phyloP scores from a whole-genome alignment of 2,113 vertebrate genomes.

The Poicephalus gulielmi region DNA sequence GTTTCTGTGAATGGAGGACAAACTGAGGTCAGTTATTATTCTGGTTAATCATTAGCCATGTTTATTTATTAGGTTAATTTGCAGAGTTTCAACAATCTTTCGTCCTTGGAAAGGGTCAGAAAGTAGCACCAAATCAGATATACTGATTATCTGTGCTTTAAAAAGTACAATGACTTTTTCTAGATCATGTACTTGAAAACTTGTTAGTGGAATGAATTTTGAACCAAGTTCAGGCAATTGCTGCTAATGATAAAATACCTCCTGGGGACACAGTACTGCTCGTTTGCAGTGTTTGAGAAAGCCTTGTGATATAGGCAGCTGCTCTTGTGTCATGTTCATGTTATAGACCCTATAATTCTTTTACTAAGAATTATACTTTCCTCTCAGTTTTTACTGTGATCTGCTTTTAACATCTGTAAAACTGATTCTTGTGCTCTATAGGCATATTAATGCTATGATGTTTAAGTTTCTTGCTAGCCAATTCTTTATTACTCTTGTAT shows the following conservation, averaged over 20 bases:
- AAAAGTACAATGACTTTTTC: neutral
- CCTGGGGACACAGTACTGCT: neutral
- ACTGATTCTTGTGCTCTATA: neutral
- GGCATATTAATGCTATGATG: neutral
- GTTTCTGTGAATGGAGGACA: constrained; percentile 12
- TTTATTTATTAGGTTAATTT: constrained; percentile 49
- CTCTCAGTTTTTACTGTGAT: neutral
- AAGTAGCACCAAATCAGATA: neutral
- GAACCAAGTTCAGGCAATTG: neutral
- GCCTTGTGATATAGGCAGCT: neutral
- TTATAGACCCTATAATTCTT: neutral
- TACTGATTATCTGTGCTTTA: neutral
- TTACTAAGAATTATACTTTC: neutral
- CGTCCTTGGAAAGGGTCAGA: neutral
- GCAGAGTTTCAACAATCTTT: neutral
- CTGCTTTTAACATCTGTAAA: neutral
- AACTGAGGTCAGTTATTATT: constrained; percentile 60
- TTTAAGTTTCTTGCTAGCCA: neutral
- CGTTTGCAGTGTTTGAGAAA: neutral
- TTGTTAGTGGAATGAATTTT: neutral
- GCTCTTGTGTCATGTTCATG: neutral
- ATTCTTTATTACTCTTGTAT: neutral
- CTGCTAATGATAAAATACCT: neutral
- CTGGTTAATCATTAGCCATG: constrained; percentile 48
- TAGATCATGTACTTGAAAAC: neutral